These are phyloP conservation scores for Tamandua tetradactyla DNA, from an alignment of 2,797 vertebrate genomes.

Conservation along the genomic window DNA sequence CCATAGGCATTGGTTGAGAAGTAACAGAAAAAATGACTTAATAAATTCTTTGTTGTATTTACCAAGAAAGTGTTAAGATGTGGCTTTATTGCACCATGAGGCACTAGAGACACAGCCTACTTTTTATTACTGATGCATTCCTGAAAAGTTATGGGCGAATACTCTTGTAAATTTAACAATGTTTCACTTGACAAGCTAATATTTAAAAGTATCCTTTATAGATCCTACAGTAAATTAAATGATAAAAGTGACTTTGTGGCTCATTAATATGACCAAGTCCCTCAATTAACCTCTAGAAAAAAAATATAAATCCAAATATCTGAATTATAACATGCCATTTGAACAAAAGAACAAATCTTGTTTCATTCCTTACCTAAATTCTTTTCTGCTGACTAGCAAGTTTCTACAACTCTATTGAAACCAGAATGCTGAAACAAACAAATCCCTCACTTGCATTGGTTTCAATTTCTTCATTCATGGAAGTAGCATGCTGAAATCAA, in stretches of 20 bases:
- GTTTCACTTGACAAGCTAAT: neutral
- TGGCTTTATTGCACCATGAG: neutral
- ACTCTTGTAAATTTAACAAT: neutral
- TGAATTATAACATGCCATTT: neutral
- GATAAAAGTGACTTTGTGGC: constrained; percentile 14
- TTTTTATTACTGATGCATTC: neutral
- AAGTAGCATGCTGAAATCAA: neutral
- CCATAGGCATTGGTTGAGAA: neutral
- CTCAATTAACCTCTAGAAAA: constrained; percentile 2
- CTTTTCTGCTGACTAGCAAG: neutral
- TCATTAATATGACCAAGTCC: neutral
- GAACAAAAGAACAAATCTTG: neutral
- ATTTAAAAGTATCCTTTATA: neutral
- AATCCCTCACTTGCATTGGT: neutral
- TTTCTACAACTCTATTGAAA: neutral
- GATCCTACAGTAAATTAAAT: constrained; percentile 17
- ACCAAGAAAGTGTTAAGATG: neutral
- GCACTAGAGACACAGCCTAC: neutral
- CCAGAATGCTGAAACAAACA: constrained; percentile 3
- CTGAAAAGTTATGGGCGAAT: neutral
- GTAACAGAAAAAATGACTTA: neutral
- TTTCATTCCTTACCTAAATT: neutral
- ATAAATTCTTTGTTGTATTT: neutral
- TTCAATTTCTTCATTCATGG: constrained; percentile 16
- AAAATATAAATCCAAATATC: neutral